Evolutionary conservation across 2,888 invertebrate genomes (phyloP).

Genomic region (Oxystoma pomonae): DNA sequence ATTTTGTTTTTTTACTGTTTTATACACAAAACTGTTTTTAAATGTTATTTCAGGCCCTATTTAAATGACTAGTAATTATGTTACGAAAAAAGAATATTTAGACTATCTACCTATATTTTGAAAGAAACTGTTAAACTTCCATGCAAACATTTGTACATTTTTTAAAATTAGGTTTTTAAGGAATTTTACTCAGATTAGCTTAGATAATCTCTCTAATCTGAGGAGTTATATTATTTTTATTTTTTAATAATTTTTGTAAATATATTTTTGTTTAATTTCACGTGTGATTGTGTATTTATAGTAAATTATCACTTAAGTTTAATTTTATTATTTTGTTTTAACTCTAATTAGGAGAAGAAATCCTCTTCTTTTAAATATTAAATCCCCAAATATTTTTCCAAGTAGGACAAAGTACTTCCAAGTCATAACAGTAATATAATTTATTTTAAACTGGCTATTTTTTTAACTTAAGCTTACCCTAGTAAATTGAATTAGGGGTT

Average conservation of each 20-base stretch:
- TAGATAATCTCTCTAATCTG: too few species aligned
- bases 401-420: too few species aligned
- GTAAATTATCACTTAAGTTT: too few species aligned
- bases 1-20: conserved; percentile 13
- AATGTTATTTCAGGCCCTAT: conserved; percentile 6
- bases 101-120: background rate
- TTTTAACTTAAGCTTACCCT: too few species aligned
- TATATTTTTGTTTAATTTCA: background rate
- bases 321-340: too few species aligned
- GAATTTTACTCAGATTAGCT: too few species aligned
- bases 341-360: too few species aligned
- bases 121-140: background rate
- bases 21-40: conserved; percentile 2
- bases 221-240: background rate
- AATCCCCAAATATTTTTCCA: too few species aligned
- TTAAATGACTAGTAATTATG: conserved; percentile 22
- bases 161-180: conserved; percentile 7
- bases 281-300: background rate
- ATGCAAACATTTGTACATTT: conserved; percentile 6
- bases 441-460: too few species aligned
- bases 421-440: too few species aligned
- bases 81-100: conserved; percentile 7
- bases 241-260: conserved; percentile 9
- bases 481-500: too few species aligned
- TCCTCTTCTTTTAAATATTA: too few species aligned